Evolutionary conservation across 2,797 vertebrate genomes (phyloP).

Genomic region (Gallinago solitaria): DNA sequence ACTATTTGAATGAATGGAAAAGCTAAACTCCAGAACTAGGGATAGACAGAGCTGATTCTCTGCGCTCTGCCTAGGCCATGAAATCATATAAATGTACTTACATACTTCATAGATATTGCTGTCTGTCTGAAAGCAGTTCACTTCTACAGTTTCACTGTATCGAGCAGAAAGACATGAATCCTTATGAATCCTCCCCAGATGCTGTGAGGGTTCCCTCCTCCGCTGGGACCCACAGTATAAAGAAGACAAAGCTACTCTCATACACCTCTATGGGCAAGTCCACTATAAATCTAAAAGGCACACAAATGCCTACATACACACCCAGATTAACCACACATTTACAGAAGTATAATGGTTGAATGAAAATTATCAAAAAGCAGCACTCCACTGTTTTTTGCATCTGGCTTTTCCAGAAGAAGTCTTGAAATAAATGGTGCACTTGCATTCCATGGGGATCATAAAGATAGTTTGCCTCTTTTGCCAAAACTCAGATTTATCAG

Average conservation of each 20-base stretch:
- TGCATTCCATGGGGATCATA: background rate
- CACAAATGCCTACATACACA: background rate
- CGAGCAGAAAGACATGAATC: background rate
- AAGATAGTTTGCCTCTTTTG: background rate
- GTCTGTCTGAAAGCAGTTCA: background rate
- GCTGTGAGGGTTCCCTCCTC: background rate
- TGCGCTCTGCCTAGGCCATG: background rate
- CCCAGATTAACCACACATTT: background rate
- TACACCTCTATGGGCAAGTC: background rate
- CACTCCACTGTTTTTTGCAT: background rate
- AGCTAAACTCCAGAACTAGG: background rate
- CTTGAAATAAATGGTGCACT: rapidly evolving
- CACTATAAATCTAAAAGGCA: background rate
- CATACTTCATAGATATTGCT: background rate
- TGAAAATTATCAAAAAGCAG: background rate
- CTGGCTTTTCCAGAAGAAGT: background rate
- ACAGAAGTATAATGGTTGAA: background rate
- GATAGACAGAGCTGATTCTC: background rate
- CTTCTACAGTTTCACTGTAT: background rate
- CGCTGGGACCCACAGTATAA: background rate
- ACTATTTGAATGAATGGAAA: background rate
- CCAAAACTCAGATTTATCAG: background rate
- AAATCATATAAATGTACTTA: background rate
- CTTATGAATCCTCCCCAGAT: background rate
- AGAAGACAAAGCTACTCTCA: background rate